Evolutionary conservation across 2,888 invertebrate genomes (phyloP), one percentile per base, ranked within the genome.

Genomic region (Acanthopleura granulata): DNA sequence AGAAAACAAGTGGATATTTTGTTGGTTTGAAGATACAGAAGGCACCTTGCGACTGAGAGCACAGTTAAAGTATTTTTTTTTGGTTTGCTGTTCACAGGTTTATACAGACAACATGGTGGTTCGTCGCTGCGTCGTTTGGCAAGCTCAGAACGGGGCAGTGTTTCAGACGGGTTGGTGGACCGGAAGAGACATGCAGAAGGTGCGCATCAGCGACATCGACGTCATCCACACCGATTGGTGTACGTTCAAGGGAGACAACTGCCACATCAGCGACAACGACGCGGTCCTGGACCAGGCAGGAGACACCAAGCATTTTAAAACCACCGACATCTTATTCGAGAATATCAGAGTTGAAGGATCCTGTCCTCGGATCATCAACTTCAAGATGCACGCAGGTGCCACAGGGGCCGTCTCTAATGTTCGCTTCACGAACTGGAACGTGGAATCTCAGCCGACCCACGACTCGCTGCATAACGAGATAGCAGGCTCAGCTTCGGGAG

Each of bases 191-290:
- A 69, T 69, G 49, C 50, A 51, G 6, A 62, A 73, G n/a, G 62
- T 78, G 15, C 16, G 40, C 16, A 72, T 77, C 49, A 70, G 62
- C 18, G 72, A 78, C 51, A 73, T 78, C 15, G 76, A 78, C 72
- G 62, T 76, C 51, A 76, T 78, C 50, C 76, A 76, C 70, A 75
- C 72, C 4, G 76, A 76, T 50, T 76, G 76, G 76, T 78, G 75
- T 66, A 74, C 75, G 0, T 74, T 75, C 29, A 74, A 76, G 18
- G 74, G 72, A 22, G 25, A 62, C 27, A 61, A 62, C 62, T 76
- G 77, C 49, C 49, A 62, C 50, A 27, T 76, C 11, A 49, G 49
- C n/a, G 50, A 50, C 15, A 76, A 75, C 57, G 66, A 76, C 25
- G 76, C 73, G 1, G 73, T 78, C 9, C 66, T 72, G 9, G 69